Base-by-base conservation (phyloP, 2,888 invertebrate genomes). In the Argyra leucocephala region DNA sequence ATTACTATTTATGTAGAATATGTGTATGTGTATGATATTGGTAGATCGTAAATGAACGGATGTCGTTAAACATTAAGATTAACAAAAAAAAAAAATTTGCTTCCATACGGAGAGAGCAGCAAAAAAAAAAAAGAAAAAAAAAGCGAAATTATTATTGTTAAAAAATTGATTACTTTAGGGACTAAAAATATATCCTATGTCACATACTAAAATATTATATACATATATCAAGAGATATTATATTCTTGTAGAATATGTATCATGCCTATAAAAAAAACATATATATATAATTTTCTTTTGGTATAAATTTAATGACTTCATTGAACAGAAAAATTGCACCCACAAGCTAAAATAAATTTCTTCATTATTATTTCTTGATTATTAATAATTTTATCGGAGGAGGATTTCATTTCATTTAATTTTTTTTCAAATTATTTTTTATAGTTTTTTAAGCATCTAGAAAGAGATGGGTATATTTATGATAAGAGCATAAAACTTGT, bases 31-130 rank as follows among this genome's bases (percentile, higher is more conserved):
- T 31, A 31, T 10, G 5, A 10, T 18, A 12, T 48, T 6, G 48
- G 12, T 48, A 12, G 48, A n/a, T 48, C 48, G 15, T 48, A 48
- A 48, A 48, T 48, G 48, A 48, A 48, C 48, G 48, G 48, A 48
- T 48, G 48, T 48, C 48, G 48, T 48, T 48, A 48, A 48, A 48
- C 48, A 48, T 48, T 48, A 48, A 48, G 48, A 48, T 48, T 48
- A 48, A 48, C 5, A 48, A 48, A 18, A 48, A 48, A 18, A 48
- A 7, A 31, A 31, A 31, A 26, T 6, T 26, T 4, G 7, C 7
- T 26, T 26, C 7, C 5, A 7, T 26, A 26, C 4, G 12, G 12
- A 37, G 12, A 9, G 12, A 15, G 12, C 15, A 5, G 3, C 6
- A 37, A 15, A 37, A 37, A 37, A 37, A 37, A 5, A 48, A 48